Evolutionary conservation across 2,113 vertebrate species (phyloP).

Genomic region (Microtus richardsoni): DNA sequence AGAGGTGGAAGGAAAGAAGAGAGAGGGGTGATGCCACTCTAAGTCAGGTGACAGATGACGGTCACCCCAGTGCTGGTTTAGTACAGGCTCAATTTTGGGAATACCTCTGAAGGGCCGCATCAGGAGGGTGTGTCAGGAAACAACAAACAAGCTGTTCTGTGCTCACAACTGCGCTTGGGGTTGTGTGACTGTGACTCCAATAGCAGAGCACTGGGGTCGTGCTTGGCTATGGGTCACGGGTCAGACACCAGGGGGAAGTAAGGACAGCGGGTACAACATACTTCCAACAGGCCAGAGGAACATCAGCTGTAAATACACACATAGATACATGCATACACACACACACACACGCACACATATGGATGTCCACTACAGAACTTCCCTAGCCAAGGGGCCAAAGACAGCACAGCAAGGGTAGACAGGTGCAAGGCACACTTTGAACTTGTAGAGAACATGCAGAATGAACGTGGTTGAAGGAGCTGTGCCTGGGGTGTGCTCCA

Average conservation of each 20-base stretch:
- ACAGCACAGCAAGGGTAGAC: neutral
- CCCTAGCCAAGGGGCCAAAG: neutral
- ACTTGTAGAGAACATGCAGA: neutral
- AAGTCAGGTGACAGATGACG: neutral
- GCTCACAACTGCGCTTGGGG: neutral
- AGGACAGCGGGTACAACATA: fast-evolving
- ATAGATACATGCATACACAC: neutral
- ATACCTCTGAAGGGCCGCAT: neutral
- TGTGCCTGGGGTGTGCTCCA: neutral
- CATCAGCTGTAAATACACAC: neutral
- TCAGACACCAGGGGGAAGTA: neutral
- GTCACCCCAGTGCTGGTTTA: neutral
- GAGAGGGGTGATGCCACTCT: fast-evolving
- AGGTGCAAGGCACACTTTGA: neutral
- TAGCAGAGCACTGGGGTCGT: neutral
- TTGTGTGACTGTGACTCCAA: fast-evolving
- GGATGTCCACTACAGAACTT: neutral
- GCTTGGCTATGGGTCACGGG: too few species aligned
- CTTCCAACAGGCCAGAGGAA: neutral
- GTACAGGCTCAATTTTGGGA: fast-evolving
- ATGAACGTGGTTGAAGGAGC: too few species aligned
- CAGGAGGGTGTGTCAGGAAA: neutral
- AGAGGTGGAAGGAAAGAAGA: neutral
- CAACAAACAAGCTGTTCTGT: neutral
- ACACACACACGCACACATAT: neutral